A percentile compares a stretch with the other conserved stretches of the same genome.
These are phyloP conservation scores for Pandemis heparana DNA, from an alignment of 2,888 invertebrate species.

Conservation along the genomic window DNA sequence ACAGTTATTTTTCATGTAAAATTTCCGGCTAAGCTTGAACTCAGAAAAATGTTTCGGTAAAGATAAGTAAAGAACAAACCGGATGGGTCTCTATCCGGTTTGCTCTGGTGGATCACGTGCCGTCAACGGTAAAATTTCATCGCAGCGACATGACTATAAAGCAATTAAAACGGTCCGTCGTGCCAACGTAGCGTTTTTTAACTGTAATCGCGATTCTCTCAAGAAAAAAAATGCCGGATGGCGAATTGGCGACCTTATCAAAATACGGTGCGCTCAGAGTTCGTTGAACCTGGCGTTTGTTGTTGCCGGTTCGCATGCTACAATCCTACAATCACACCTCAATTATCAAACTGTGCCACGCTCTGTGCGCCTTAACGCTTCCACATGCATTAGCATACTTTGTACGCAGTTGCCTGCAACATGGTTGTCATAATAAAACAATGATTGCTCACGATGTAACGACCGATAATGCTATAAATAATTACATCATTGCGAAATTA, in stretches of 20 bases:
- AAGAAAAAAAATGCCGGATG: constrained; percentile 65
- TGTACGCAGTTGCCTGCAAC: constrained; percentile 42
- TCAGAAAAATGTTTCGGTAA: constrained; percentile 31
- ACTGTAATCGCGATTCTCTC: constrained; percentile 72
- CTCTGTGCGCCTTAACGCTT: constrained; percentile 3
- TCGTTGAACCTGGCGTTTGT: constrained; percentile 64
- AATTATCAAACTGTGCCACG: constrained; percentile 34
- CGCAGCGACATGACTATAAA: constrained; percentile 76
- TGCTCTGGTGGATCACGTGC: constrained; percentile 74
- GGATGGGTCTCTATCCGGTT: constrained; percentile 53
- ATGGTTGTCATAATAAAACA: constrained; percentile 46
- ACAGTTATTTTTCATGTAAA: not conserved
- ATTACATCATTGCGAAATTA: constrained; percentile 25
- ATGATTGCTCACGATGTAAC: constrained; percentile 50
- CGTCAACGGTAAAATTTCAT: constrained; percentile 77
- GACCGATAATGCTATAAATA: constrained; percentile 43
- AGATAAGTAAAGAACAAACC: constrained; percentile 47
- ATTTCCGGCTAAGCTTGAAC: not conserved
- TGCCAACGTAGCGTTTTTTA: constrained; percentile 70
- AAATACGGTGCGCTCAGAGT: constrained; percentile 63
- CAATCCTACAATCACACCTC: constrained; percentile 41
- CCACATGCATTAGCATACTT: constrained; percentile 28
- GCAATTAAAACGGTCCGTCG: constrained; percentile 82
- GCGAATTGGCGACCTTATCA: constrained; percentile 79
- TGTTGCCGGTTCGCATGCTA: constrained; percentile 49